Base-by-base conservation (phyloP, 2,888 invertebrate genomes). In the Heliconius aoede region DNA sequence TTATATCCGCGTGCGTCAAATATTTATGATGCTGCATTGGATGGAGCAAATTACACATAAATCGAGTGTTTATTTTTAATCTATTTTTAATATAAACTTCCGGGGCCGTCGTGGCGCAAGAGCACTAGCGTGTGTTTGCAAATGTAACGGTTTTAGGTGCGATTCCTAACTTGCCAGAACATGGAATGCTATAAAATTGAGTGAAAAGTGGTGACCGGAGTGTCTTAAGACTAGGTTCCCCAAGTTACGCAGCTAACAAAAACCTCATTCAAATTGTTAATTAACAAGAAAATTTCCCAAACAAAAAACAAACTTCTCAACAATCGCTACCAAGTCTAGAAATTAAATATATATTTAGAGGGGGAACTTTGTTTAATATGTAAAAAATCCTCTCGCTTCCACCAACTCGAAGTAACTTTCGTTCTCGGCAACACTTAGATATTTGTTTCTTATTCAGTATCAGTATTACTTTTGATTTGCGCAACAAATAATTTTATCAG, bases 381-480 rank as follows among this genome's bases (percentile, higher is more conserved):
- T 51, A 64, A 24, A 73, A 73, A 73, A 73, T 55, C 28, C 24
- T 51, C 60, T 36, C 24, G 40, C 36, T 24, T 46, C 30, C 46
- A 18, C 32, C 18, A 21, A 64, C 24, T 62, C 18, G 64, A 40
- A 24, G 65, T 76, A 76, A 76, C 71, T 76, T 76, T 68, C 32
- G 72, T 68, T 76, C 72, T 73, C 61, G 24, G 58, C 51, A 65
- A 72, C 71, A 77, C 58, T 77, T 69, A 8, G 11, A 40, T 65
- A 79, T 68, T 78, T 78, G 36, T 67, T 78, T 74, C 60, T 74
- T 68, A 68, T 74, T 68, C 74, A 60, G 46, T 74, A 68, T 74
- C 74, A 55, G 74, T 74, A n/a, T 55, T 55, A 55, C 55, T 55
- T 68, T 74, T 40, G 60, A 60, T 60, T 67, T 74, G 55, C 24